Base-by-base conservation (phyloP, 2,113 vertebrate species). In the Sigmodon hispidus region DNA sequence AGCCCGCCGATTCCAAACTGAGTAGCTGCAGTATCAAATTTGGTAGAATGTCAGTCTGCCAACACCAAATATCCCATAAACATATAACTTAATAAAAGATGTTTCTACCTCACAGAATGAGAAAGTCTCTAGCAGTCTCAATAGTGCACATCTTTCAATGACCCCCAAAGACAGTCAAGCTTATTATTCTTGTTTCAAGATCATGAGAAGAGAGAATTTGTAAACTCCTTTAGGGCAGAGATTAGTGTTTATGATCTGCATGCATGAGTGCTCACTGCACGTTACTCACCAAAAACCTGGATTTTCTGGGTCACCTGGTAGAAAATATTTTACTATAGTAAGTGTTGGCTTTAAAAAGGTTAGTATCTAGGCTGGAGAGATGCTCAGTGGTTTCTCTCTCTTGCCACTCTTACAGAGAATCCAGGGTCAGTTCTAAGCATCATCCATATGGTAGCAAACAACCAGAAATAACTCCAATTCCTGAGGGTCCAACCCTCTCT, bases 301-400 rank as follows among this genome's bases (percentile, higher is more conserved):
- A 96, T 55, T 93, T 93, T 96, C 91, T 89, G 40, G 48, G 36
- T 96, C 45, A 91, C 8, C n/a, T 73, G 67, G 19, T 29, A 91
- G 87, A 86, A 92, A 93, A 89, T 77, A 92, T 76, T 90, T 87
- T 70, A 90, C 43, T 76, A 31, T 80, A 17, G 52, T 55, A 88
- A 45, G 63, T 31, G 16, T 11, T 59, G 26, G 40, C 40, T 63
- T 80, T 45, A 5, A 45, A 81, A 84, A 31, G 16, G 80, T 84
- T 84, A 63, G 26, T 63, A 19, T 31, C n/a, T 83, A 24, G 57
- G 7, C 57, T 45, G 57, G n/a, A 31, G 57, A 31, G 40, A 45
- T 19, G 36, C n/a, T 63, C 57, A 19, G n/a, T 43, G 80, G 40
- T 11, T 84, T 84, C 24, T 16, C 45, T 10, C 40, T 45, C 36